Percentiles rank a stretch among this genome's conserved stretches.
phyloP scores from a whole-genome alignment of 1,140 invertebrate genomes.

The Belonocnema kinseyi region DNA sequence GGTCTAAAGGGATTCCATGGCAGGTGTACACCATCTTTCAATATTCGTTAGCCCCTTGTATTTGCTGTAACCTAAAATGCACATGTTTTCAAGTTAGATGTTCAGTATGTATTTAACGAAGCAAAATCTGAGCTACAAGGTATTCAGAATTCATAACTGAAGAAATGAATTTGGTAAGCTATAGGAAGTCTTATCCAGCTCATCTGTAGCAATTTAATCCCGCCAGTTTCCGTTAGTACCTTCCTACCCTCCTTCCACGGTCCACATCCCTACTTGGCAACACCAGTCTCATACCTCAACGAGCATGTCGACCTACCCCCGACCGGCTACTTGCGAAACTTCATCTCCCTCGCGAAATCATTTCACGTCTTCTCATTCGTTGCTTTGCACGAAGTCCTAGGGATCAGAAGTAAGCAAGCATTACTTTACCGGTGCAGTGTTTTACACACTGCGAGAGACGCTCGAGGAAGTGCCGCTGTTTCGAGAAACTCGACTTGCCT shows the following conservation, averaged over 20 bases:
- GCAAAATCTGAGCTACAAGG: constrained; percentile 32
- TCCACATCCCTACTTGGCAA: neutral
- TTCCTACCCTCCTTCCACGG: constrained; percentile 42
- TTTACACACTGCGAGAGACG: constrained; percentile 42
- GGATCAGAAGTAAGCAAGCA: constrained; percentile 49
- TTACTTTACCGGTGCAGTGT: constrained; percentile 48
- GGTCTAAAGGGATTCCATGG: too few relatives aligned
- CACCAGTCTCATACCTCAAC: constrained; percentile 22
- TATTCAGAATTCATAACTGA: neutral
- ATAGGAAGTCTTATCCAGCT: constrained; percentile 62
- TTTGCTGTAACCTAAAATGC: too few relatives aligned
- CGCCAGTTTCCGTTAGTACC: constrained; percentile 56
- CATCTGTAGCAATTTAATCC: constrained; percentile 71
- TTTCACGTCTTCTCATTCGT: constrained; percentile 54
- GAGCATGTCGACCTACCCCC: constrained; percentile 38
- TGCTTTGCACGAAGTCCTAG: constrained; percentile 41
- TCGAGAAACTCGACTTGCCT: constrained; percentile 39
- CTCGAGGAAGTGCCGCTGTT: constrained; percentile 40
- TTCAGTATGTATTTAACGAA: neutral
- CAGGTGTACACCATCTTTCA: too few relatives aligned
- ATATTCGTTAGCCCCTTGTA: too few relatives aligned
- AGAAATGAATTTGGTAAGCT: neutral
- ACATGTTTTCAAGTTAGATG: too few relatives aligned
- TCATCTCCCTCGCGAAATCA: constrained; percentile 69
- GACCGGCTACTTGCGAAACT: constrained; percentile 61